These are phyloP conservation scores for Drosophila baimaii DNA, from an alignment of 1,140 invertebrate genomes.

Conservation along the genomic window DNA sequence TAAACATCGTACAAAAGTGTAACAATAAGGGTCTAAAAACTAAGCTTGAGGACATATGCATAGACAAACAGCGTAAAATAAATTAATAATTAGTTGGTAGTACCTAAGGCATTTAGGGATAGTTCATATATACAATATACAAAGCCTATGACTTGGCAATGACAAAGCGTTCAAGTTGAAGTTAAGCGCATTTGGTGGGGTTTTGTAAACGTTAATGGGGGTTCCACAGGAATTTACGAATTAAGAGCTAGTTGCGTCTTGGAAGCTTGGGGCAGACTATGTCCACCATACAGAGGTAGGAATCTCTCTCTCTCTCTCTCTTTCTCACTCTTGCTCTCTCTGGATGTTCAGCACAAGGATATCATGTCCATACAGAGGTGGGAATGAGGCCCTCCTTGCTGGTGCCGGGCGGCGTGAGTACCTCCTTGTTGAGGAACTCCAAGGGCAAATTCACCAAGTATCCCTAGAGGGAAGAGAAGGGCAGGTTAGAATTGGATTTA, in stretches of 20 bases:
- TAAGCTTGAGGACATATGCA: constrained; percentile 42
- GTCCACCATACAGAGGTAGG: constrained; percentile 91
- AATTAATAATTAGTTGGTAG: constrained; percentile 49
- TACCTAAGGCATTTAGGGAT: constrained; percentile 18
- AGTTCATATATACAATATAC: constrained; percentile 19
- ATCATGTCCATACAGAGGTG: constrained; percentile 88
- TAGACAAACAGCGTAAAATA: constrained; percentile 62
- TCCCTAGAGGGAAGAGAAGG: constrained; percentile 86
- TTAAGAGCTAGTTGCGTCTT: constrained; percentile 53
- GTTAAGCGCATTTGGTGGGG: constrained; percentile 71
- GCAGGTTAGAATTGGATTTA: not conserved
- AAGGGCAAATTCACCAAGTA: constrained; percentile 94
- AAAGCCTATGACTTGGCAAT: constrained; percentile 60
- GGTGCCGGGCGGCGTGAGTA: constrained; percentile 90
- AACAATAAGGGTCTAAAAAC: constrained; percentile 53
- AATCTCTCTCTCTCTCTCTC: constrained; percentile 81
- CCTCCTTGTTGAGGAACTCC: constrained; percentile 93
- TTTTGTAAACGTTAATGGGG: constrained; percentile 21
- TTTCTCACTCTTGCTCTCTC: too few species aligned
- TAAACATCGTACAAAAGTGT: constrained; percentile 59
- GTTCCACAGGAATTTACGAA: constrained; percentile 10
- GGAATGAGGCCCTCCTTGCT: constrained; percentile 94
- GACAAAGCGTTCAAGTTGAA: constrained; percentile 43
- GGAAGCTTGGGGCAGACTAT: constrained; percentile 81
- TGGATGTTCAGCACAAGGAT: not conserved